Conservation (phyloP, 1,140 invertebrate species). For the Mya arenaria region DNA sequence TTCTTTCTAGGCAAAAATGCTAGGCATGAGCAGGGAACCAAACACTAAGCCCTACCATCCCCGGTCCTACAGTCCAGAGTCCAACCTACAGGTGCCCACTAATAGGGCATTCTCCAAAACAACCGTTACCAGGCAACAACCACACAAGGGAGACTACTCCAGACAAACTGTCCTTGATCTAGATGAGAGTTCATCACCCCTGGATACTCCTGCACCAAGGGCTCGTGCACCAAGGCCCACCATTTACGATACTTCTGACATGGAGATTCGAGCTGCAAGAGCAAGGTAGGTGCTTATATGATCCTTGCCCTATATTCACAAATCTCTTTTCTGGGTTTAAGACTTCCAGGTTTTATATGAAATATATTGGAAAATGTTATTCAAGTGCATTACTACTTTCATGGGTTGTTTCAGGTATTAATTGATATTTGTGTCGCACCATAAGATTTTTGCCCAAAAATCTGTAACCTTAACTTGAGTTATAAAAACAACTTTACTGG, state of each 20-base stretch:
- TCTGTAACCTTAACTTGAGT: no score
- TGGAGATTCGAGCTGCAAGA: conserved; percentile 14
- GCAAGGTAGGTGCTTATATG: no score
- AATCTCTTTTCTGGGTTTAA: no score
- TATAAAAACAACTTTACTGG: no score
- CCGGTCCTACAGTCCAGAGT: conserved; percentile 49
- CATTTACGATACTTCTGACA: conserved; percentile 46
- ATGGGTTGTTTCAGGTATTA: no score
- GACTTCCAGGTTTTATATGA: no score
- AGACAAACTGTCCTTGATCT: conserved; percentile 5
- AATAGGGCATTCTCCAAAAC: conserved; percentile 55
- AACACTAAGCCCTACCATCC: neutral
- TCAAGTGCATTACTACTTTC: no score
- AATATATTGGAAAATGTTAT: no score
- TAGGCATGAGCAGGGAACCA: conserved; percentile 42
- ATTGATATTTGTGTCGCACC: no score
- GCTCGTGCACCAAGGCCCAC: conserved; percentile 47
- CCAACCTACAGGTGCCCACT: neutral
- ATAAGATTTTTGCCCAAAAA: no score
- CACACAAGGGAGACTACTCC: conserved; percentile 35
- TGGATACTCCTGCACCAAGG: conserved; percentile 53
- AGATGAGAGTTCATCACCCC: conserved; percentile 34
- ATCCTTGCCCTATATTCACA: no score
- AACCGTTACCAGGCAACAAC: conserved; percentile 34
- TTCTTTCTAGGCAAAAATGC: conserved; percentile 29